phyloP scores from a whole-genome alignment of 2,797 vertebrate species.

The Siniperca obscura region DNA sequence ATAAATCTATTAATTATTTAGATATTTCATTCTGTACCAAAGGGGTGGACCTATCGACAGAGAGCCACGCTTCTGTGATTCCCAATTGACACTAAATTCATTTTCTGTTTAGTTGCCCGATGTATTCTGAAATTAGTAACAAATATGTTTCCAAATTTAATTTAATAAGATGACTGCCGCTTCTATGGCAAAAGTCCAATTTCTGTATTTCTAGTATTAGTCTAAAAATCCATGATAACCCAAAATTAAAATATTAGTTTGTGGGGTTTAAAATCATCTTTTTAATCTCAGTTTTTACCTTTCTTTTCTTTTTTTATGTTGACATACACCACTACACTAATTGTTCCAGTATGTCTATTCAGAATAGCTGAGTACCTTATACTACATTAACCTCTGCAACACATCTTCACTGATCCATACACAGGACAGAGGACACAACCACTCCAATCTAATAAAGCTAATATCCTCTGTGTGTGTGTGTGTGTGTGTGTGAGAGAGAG shows the following conservation, averaged over 20 bases:
- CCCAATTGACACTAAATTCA: no score
- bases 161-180: not conserved
- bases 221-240: not conserved
- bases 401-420: slow-evolving; percentile 24
- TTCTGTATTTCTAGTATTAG: not conserved
- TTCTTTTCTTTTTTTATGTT: not conserved
- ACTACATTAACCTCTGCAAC: not conserved
- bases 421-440: slow-evolving; percentile 6
- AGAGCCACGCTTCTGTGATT: not conserved
- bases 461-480: slow-evolving; percentile 2
- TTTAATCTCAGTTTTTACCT: not conserved
- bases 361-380: not conserved
- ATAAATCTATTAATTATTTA: not conserved
- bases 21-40: not conserved
- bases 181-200: not conserved
- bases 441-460: slow-evolving; percentile 24
- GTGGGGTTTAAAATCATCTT: not conserved
- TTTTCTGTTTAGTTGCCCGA: not conserved
- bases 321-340: not conserved
- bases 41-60: not conserved
- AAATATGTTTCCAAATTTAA: not conserved
- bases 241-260: not conserved
- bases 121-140: not conserved
- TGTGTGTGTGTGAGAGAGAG: slow-evolving; percentile 10
- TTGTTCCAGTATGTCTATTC: not conserved